Percentiles rank a stretch among this genome's conserved stretches.
Evolutionary conservation across 2,797 vertebrate genomes (phyloP).

Genomic region (Nyctalus aviator): DNA sequence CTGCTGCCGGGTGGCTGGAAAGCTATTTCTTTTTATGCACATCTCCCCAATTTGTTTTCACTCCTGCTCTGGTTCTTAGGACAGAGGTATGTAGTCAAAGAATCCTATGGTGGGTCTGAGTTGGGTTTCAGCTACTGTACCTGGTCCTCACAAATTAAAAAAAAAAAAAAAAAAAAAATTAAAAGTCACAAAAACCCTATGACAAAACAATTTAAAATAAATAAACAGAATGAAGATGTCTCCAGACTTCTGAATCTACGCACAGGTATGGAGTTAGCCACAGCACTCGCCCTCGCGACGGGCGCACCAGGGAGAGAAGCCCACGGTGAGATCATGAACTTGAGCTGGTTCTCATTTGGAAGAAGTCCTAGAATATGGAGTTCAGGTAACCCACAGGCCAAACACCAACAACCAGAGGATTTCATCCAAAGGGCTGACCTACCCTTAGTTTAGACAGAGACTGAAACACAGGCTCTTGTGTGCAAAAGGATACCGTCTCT

Average conservation of each 20-base stretch:
- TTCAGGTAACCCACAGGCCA: constrained; percentile 75
- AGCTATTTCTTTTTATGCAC: not conserved
- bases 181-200: constrained; percentile 69
- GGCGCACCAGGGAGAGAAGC: constrained; percentile 81
- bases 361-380: constrained; percentile 73
- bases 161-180: constrained; percentile 75
- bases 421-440: constrained; percentile 76
- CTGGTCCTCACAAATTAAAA: constrained; percentile 87
- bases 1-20: constrained; percentile 48
- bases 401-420: constrained; percentile 70
- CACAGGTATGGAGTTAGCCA: constrained; percentile 85
- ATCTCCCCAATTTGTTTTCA: constrained; percentile 65
- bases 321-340: constrained; percentile 75
- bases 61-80: constrained; percentile 77
- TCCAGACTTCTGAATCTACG: constrained; percentile 86
- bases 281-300: constrained; percentile 84
- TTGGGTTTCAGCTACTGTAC: constrained; percentile 86
- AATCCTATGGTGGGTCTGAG: constrained; percentile 84
- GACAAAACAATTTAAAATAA: constrained; percentile 87
- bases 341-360: constrained; percentile 74
- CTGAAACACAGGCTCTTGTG: constrained; percentile 81
- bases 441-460: constrained; percentile 78
- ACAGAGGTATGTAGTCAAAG: constrained; percentile 86
- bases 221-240: constrained; percentile 84
- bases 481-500: constrained; percentile 84